A percentile compares a stretch with the other conserved stretches of the same genome.
Conservation (phyloP, 1,140 invertebrate genomes). For the Pinna nobilis region DNA sequence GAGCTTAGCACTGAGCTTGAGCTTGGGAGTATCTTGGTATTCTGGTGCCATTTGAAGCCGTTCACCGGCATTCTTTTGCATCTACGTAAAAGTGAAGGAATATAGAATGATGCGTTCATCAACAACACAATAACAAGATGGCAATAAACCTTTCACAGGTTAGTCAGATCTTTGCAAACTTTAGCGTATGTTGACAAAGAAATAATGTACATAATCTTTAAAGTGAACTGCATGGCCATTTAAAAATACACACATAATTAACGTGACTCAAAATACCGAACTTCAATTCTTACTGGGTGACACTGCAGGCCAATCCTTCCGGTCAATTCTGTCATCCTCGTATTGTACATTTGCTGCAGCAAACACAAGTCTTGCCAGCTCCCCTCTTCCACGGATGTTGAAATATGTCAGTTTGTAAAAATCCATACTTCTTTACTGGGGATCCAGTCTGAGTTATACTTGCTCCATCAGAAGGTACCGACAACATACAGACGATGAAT, state of each 20-base stretch:
- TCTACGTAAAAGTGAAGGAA: too few species aligned
- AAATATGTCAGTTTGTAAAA: conserved; percentile 67
- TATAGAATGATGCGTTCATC: too few species aligned
- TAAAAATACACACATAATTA: neutral
- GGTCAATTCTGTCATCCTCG: conserved; percentile 61
- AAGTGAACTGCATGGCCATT: neutral
- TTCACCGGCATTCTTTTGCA: too few species aligned
- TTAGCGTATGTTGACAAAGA: neutral
- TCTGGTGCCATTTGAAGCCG: too few species aligned
- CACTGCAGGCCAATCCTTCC: conserved; percentile 58
- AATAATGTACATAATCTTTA: neutral
- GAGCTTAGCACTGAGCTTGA: too few species aligned
- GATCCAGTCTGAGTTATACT: too few species aligned
- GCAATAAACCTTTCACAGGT: too few species aligned
- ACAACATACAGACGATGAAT: too few species aligned
- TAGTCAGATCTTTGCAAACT: too few species aligned
- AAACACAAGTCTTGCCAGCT: conserved; percentile 62
- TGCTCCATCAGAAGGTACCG: too few species aligned
- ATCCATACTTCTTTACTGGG: conserved; percentile 51
- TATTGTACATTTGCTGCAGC: conserved; percentile 54
- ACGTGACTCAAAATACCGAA: neutral
- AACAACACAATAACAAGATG: too few species aligned
- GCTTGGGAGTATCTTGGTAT: too few species aligned
- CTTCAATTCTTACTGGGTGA: conserved; percentile 53
- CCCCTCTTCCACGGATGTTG: conserved; percentile 59